Evolutionary conservation across 2,888 invertebrate genomes (phyloP), one percentile per base, ranked within the genome.

Genomic region (Coremacera marginata): DNA sequence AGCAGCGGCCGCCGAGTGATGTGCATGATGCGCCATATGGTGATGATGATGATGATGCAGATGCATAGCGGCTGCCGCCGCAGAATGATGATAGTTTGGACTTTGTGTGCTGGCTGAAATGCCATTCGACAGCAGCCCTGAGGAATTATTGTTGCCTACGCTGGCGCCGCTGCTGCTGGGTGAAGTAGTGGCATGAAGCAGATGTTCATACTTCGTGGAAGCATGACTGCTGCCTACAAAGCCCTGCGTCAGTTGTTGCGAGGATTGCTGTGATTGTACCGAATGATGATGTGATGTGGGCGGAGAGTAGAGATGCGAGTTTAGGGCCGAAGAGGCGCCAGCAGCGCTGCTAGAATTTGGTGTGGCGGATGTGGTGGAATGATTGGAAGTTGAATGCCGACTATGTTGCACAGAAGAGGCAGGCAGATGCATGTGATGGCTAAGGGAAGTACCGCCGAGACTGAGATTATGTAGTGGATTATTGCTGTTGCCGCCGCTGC

Each of bases 21-120:
- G 63, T 8, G 84, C 82, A 80, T 86, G 82, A 77, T 88, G 81
- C 7, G 78, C 78, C 9, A 57, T 52, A 49, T 77, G 77, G 49
- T 78, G 79, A 75, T 81, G 81, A 80, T 81, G 81, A 75, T 80
- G 80, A 9, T 81, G 81, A 52, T 82, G 82, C 25, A 79, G 80
- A 37, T 79, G 79, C 60, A 68, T 77, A 70, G 83, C 79, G 31
- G 83, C 82, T 22, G 82, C 82, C 11, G 79, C 37, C 3, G 79
- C 80, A 70, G 83, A 81, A 79, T 86, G 82, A 76, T 89, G 88
- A 79, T 88, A 88, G 76, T 87, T 86, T 2, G 88, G 86, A 79
- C 88, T 86, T 44, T 88, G 86, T 44, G 88, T 84, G 31, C 87
- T 84, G 9, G 86, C 84, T 63, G 82, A 77, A 31, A 84, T 80